Evolutionary conservation across 2,113 vertebrate species (phyloP).

Genomic region (Monarcha castaneiventris): DNA sequence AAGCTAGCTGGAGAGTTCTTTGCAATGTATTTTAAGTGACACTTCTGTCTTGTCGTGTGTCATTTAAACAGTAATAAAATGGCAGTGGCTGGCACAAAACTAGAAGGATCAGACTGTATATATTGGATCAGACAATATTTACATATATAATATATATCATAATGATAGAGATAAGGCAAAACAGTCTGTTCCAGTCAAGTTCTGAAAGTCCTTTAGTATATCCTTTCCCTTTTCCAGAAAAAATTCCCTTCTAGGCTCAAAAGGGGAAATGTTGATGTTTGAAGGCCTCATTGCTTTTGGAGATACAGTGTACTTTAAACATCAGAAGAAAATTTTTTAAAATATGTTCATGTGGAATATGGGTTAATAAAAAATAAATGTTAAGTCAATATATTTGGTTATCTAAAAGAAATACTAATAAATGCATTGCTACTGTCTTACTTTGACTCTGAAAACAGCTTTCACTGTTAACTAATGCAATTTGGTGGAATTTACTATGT

Average conservation of each 20-base stretch:
- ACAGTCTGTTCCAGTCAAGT: neutral
- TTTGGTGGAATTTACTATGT: neutral
- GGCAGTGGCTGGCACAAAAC: neutral
- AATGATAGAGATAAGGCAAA: neutral
- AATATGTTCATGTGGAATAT: neutral
- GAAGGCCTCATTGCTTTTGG: neutral
- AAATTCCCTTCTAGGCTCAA: neutral
- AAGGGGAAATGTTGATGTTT: neutral
- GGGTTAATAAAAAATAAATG: neutral
- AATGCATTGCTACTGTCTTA: neutral
- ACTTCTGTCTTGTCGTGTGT: conserved; percentile 17
- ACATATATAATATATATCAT: neutral
- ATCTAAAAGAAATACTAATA: neutral
- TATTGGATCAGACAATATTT: neutral
- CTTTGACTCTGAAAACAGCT: neutral
- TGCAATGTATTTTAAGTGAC: conserved; percentile 50
- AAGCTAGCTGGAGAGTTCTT: neutral
- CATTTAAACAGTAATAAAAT: conserved; percentile 20
- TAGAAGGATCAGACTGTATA: neutral
- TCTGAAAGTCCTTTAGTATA: neutral
- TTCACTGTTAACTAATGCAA: neutral
- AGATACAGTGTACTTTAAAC: neutral
- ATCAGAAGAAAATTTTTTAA: neutral
- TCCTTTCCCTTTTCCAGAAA: neutral
- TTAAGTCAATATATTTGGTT: neutral